Conservation (phyloP, 1,140 invertebrate genomes). For the Coptotermes formosanus region DNA sequence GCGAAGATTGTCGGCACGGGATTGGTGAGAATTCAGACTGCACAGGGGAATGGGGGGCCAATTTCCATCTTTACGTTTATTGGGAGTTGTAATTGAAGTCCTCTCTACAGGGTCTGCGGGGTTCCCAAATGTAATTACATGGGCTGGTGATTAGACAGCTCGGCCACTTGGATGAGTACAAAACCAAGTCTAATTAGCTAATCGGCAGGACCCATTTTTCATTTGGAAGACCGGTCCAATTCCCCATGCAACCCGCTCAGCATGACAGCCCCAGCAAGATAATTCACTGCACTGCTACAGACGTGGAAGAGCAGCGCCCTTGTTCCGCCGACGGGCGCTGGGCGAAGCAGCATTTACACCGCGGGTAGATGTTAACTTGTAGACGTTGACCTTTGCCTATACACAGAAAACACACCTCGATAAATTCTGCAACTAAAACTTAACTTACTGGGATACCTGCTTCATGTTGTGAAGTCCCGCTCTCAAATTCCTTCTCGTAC, state of each 20-base stretch:
- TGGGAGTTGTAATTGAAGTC: conserved; percentile 16
- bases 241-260: background rate
- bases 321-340: background rate
- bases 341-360: too few relatives aligned
- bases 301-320: background rate
- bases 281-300: background rate
- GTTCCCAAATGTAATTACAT: conserved; percentile 15
- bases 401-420: too few relatives aligned
- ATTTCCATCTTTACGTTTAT: conserved; percentile 14
- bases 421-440: too few relatives aligned
- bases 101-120: conserved; percentile 1
- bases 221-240: background rate
- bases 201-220: conserved; percentile 14
- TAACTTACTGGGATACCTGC: too few relatives aligned
- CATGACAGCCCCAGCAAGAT: background rate
- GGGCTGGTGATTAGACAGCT: background rate
- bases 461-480: too few relatives aligned
- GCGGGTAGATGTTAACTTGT: too few relatives aligned
- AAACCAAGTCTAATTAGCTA: conserved; percentile 19
- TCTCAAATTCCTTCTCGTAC: too few relatives aligned
- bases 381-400: too few relatives aligned
- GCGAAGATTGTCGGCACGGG: background rate
- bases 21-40: background rate
- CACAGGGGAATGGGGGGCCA: background rate
- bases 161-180: conserved; percentile 1